Base-by-base conservation (phyloP, 1,140 invertebrate genomes). In the Trinorchestia longiramus region DNA sequence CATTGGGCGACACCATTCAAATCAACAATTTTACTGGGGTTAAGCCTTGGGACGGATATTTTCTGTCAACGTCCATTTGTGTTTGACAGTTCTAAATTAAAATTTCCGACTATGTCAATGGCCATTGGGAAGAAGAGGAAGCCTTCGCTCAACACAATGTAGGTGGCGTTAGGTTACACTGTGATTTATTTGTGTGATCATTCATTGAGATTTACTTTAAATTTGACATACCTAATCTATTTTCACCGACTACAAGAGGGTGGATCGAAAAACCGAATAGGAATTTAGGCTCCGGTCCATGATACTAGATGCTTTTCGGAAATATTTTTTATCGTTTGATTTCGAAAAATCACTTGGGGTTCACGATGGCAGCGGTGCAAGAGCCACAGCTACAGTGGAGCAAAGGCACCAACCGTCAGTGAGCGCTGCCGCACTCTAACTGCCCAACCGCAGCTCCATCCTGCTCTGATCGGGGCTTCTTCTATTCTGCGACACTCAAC, bases 11-110 rank as follows among this genome's bases (percentile, higher is more conserved):
- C 88, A 90, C 88, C 88, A 90, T 90, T 90, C 43, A 90, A 42
- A 90, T 42, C 62, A 77, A 77, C 47, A 53, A 36, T 77, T 94
- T n/a, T 94, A 45, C 43, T 43, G 17, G 43, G 92, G 92, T n/a
- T 40, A 94, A 44, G 40, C 44, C 92, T 43, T 94, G 8, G 43
- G 92, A 94, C 92, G 92, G 92, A 94, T 94, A 94, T 94, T 94
- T 94, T 94, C 92, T 94, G 92, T 94, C 92, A 94, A 94, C 92
- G 92, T 94, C 92, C 44, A 94, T 94, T 94, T 94, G 44, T 94
- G 92, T 94, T 94, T 94, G 92, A 94, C 92, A 94, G 92, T 94
- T 94, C 92, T 94, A 47, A 94, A 94, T 94, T 94, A 94, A 94
- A 94, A 94, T 94, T 94, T 94, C 92, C 92, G 92, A 94, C 92